These are phyloP conservation scores for Ariopsis seemanni DNA, from an alignment of 2,113 vertebrate species.

Conservation along the genomic window DNA sequence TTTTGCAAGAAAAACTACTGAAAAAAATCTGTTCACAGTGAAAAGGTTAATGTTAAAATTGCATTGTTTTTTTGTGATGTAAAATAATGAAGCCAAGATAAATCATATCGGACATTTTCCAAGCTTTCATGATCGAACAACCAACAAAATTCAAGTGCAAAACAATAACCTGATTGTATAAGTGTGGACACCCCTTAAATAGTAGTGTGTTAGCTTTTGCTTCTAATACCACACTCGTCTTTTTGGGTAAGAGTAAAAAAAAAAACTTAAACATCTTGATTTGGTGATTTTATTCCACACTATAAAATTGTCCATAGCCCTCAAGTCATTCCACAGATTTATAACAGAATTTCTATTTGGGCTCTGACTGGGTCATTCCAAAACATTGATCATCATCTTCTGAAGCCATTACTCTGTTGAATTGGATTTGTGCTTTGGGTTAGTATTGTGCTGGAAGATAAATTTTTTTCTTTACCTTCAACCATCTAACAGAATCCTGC, in stretches of 20 bases:
- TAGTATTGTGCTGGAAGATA: neutral
- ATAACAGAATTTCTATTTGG: neutral
- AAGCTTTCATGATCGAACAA: neutral
- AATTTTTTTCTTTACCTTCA: neutral
- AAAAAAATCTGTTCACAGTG: neutral
- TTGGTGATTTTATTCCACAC: neutral
- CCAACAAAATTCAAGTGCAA: neutral
- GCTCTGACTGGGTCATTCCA: neutral
- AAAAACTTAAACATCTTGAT: neutral
- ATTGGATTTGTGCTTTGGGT: neutral
- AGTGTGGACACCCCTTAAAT: neutral
- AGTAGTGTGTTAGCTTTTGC: neutral
- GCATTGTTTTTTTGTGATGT: neutral
- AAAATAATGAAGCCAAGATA: neutral
- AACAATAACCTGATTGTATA: neutral
- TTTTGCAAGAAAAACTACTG: neutral
- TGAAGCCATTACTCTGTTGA: slow-evolving; percentile 6
- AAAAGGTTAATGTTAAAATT: neutral
- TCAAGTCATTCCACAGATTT: neutral
- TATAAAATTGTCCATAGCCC: neutral
- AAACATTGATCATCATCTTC: neutral
- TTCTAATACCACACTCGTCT: neutral
- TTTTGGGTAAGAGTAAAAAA: neutral
- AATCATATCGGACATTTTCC: neutral
- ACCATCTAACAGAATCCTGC: neutral